Base-by-base conservation (phyloP, 2,113 vertebrate genomes). In the Alligator sinensis region DNA sequence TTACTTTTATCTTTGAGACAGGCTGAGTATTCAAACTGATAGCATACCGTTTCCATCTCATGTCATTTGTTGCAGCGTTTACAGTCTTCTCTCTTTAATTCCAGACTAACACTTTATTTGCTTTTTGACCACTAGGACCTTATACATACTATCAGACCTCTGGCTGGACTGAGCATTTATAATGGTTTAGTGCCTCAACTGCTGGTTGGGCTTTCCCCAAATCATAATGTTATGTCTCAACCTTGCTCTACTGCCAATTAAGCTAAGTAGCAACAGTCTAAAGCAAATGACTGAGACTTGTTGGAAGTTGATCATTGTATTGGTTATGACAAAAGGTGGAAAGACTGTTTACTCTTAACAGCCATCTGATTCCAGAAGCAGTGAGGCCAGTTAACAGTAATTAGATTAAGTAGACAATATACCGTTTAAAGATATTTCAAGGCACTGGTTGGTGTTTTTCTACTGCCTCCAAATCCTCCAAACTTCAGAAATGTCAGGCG, bases 141-240 rank as follows among this genome's bases (percentile, higher is more conserved):
- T 7, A n/a, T n/a, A 47, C 47, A 47, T 47, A 47, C 47, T 47
- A 47, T 47, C 47, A 47, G 47, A 47, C 47, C 47, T 47, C 47
- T 47, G 47, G 47, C 47, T 47, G 47, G 47, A 47, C 47, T 47
- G 47, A 47, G 47, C 47, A 47, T 8, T 47, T 47, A 47, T 5
- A 88, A 89, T 14, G 61, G 89, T 93, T 55, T n/a, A 82, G 77
- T 11, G 16, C 77, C 94, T 80, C 80, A 82, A 28, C 79, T 93
- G 91, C 93, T 91, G 94, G 81, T 86, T 89, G 74, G 68, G 55
- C 77, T 94, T 90, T 95, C 77, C 95, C 91, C 47, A 95, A 21
- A 83, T 75, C 83, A 93, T 94, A 83, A 59, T 0, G 0, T 82
- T 95, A 80, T 84, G 12, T 34, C 87, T 87, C 84, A 47, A 28